Evolutionary conservation across 2,888 invertebrate species (phyloP).

Genomic region (Parnassius orleans): DNA sequence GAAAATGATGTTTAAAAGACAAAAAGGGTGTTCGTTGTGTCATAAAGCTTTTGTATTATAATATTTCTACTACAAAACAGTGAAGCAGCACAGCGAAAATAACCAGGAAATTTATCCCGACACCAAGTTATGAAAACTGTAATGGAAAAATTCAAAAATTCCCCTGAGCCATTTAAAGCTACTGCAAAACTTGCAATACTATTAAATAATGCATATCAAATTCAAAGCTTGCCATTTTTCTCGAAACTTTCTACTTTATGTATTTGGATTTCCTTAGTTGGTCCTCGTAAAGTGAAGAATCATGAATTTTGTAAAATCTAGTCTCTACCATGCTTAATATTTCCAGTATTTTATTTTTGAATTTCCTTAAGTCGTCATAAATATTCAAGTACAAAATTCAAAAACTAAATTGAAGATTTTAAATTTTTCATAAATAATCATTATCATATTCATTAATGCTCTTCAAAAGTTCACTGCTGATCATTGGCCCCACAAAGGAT

Average conservation of each 20-base stretch:
- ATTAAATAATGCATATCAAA: slow-evolving; percentile 1
- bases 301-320: neutral
- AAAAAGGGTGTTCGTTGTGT: too few species aligned
- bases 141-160: neutral
- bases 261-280: neutral
- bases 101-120: neutral
- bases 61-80: too few species aligned
- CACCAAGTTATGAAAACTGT: neutral
- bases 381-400: too few species aligned
- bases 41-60: too few species aligned
- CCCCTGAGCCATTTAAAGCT: neutral
- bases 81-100: neutral
- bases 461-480: too few species aligned
- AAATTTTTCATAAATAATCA: too few species aligned
- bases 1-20: too few species aligned
- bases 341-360: too few species aligned
- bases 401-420: too few species aligned
- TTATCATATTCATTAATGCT: too few species aligned
- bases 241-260: slow-evolving; percentile 7
- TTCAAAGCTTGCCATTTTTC: neutral
- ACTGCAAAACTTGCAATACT: neutral
- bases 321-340: neutral
- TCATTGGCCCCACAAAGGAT: too few species aligned
- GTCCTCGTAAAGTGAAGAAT: neutral
- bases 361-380: too few species aligned